phyloP scores from a whole-genome alignment of 1,140 invertebrate genomes.

The Muscidifurax raptorellus region DNA sequence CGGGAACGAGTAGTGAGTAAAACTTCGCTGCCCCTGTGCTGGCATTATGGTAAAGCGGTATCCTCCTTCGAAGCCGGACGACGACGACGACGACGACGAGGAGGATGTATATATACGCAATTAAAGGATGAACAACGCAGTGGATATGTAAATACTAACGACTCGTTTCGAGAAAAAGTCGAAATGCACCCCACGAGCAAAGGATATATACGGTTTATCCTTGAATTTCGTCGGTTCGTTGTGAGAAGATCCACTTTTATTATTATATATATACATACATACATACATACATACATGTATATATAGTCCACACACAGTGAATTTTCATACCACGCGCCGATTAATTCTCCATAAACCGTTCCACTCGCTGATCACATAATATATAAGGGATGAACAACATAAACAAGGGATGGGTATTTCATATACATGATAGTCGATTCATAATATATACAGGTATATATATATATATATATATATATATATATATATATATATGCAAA shows the following conservation, averaged over 20 bases:
- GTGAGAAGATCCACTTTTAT: too few species aligned
- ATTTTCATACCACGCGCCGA: too few species aligned
- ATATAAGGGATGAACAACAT: too few species aligned
- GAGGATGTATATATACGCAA: background rate
- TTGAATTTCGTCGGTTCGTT: background rate
- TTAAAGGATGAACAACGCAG: background rate
- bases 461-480: too few species aligned
- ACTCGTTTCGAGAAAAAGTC: background rate
- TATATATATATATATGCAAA: too few species aligned
- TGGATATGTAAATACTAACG: background rate
- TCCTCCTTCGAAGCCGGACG: background rate
- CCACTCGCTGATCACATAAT: too few species aligned
- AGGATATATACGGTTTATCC: background rate
- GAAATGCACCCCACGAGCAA: conserved; percentile 18
- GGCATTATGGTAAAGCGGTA: background rate
- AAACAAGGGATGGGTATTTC: too few species aligned
- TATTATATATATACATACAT: background rate
- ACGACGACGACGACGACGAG: too few species aligned
- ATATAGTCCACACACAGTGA: background rate
- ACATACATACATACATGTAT: background rate
- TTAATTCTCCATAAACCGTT: too few species aligned
- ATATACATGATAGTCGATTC: background rate
- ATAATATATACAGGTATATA: too few species aligned
- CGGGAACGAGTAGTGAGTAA: conserved; percentile 19
- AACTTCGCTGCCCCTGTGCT: background rate